Evolutionary conservation across 2,888 invertebrate species (phyloP), one percentile per base, ranked within the genome.

Genomic region (Ametastegia equiseti): DNA sequence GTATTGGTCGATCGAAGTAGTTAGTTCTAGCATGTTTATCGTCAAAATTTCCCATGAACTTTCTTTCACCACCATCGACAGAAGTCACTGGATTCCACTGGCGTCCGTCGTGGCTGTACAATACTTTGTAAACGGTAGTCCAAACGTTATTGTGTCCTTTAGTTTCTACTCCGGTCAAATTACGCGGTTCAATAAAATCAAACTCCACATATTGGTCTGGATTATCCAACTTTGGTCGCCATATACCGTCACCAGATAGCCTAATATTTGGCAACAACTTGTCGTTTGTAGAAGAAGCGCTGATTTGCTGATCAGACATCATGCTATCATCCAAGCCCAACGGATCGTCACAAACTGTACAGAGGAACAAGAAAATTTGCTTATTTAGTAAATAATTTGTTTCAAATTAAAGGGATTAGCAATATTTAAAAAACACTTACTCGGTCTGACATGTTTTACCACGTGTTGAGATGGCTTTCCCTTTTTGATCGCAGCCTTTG

Each of bases 11-110:
- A n/a, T 93, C 92, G 88, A 97, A 97, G 87, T 94, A 93, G 85
- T 95, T 95, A 0, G 93, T 92, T 1, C 95, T 94, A 0, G 93
- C 92, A 0, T 94, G 93, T 1, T 93, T 90, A 1, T 92, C 92
- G 88, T 97, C 96, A 83, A 93, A 94, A 92, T 97, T 98, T 0
- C 93, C 97, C 0, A 94, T 92, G 91, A 96, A 97, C 39, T 94
- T 88, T 92, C 93, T 92, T 84, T 92, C 93, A 85, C 92, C 92
- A 0, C 93, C 93, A 63, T 92, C 89, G 0, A 92, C 90, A 83
- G 95, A 93, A 3, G 95, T 86, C 0, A 96, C 92, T 0, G 95
- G 94, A 90, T 94, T 96, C 96, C 97, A 97, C 0, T 93, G 93
- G 33, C 92, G 91, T 0, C 95, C 94, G 87, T 97, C 95, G 13